Evolutionary conservation across 1,140 invertebrate species (phyloP).

Genomic region (Microvelia longipes): DNA sequence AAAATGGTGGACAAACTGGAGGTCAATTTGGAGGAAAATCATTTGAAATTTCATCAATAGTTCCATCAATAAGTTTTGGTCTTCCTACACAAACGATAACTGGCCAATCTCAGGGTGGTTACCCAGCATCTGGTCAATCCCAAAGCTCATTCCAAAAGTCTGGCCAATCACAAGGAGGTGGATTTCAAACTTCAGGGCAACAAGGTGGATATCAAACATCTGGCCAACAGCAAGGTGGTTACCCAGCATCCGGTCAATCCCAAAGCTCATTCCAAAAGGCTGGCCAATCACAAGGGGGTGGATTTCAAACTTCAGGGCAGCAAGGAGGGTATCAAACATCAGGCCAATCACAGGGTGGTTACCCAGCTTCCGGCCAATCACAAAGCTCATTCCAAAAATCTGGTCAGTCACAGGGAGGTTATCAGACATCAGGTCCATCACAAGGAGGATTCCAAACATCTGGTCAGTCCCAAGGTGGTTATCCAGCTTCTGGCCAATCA

Average conservation of each 20-base stretch:
- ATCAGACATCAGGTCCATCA: background rate
- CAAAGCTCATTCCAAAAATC: too few species aligned
- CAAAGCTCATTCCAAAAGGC: too few species aligned
- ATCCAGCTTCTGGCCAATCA: background rate
- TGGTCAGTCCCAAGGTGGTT: too few species aligned
- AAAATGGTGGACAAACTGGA: background rate
- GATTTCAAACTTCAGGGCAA: too few species aligned
- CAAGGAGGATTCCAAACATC: too few species aligned
- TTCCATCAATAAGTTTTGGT: constrained; percentile 11
- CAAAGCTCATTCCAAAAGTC: too few species aligned
- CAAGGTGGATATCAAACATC: too few species aligned
- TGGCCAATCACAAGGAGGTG: background rate
- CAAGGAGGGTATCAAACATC: too few species aligned
- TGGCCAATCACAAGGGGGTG: background rate
- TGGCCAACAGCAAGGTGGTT: background rate
- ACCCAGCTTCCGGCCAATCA: background rate
- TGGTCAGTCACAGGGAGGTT: background rate
- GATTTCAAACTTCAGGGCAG: too few species aligned
- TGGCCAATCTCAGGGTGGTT: background rate
- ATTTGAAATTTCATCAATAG: constrained; percentile 5
- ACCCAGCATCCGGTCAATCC: background rate
- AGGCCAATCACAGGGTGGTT: background rate
- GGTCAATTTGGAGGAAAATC: background rate
- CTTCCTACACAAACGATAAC: constrained; percentile 7
- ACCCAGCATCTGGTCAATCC: background rate